These are phyloP conservation scores for Neogobius melanostomus DNA, from an alignment of 2,113 vertebrate species.

Conservation along the genomic window DNA sequence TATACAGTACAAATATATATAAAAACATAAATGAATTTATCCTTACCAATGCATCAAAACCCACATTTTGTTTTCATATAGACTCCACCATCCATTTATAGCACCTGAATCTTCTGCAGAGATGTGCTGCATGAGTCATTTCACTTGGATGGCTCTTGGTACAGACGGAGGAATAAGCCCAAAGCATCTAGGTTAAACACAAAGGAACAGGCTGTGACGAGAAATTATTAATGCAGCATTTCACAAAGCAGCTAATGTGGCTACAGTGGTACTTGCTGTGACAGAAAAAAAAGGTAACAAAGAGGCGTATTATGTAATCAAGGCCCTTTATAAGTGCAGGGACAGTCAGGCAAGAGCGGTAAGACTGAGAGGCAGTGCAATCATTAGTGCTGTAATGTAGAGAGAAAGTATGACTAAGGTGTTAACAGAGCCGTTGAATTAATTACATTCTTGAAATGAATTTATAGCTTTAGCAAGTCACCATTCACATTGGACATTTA, in stretches of 20 bases:
- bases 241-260: background rate
- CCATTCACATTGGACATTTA: no score
- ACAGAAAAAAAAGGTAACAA: slow-evolving; percentile 2
- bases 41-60: background rate
- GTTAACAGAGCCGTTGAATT: no score
- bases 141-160: slow-evolving; percentile 24
- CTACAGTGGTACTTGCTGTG: background rate
- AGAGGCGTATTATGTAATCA: background rate
- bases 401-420: background rate
- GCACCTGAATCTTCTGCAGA: slow-evolving; percentile 22
- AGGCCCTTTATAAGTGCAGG: slow-evolving; percentile 9
- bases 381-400: background rate
- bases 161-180: slow-evolving; percentile 33
- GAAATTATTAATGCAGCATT: background rate
- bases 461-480: no score
- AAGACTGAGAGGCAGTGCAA: background rate
- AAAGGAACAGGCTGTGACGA: slow-evolving; percentile 10
- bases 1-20: no score
- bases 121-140: slow-evolving; percentile 43
- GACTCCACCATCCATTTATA: slow-evolving; percentile 23
- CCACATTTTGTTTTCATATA: slow-evolving; percentile 5
- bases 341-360: background rate
- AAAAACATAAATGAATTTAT: no score
- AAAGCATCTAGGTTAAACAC: slow-evolving; percentile 33
- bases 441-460: no score